Evolutionary conservation across 2,797 vertebrate genomes (phyloP).

Genomic region (Sebastes alutus): DNA sequence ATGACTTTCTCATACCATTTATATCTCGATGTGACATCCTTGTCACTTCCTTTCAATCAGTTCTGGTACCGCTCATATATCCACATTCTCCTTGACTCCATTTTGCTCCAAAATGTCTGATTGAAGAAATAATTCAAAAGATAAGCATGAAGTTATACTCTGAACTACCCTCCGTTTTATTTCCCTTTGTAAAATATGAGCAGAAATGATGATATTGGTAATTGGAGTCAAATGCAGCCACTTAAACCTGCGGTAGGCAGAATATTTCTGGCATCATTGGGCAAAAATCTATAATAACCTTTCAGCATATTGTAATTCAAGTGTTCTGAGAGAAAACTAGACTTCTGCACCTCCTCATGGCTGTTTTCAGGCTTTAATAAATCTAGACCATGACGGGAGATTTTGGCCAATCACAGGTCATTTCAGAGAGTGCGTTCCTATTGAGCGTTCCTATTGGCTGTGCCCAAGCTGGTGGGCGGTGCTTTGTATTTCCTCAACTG

Average conservation of each 20-base stretch:
- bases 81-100: neutral
- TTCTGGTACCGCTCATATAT: neutral
- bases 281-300: too few relatives aligned
- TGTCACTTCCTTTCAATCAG: constrained; percentile 9
- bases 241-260: neutral
- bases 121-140: neutral
- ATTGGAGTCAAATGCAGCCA: constrained; percentile 2
- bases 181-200: neutral
- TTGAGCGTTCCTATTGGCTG: too few relatives aligned
- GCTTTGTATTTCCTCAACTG: too few relatives aligned
- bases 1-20: neutral
- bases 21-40: neutral
- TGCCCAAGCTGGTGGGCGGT: too few relatives aligned
- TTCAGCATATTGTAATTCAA: too few relatives aligned
- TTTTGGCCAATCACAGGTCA: too few relatives aligned
- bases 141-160: neutral
- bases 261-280: too few relatives aligned
- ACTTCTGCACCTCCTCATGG: too few relatives aligned
- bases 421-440: too few relatives aligned
- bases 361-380: too few relatives aligned
- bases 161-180: neutral
- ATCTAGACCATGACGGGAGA: too few relatives aligned
- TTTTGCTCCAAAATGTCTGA: neutral
- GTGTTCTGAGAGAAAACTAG: too few relatives aligned
- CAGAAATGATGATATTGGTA: neutral